These are phyloP conservation scores for Synchiropus splendidus DNA, from an alignment of 2,113 vertebrate genomes.

Conservation along the genomic window DNA sequence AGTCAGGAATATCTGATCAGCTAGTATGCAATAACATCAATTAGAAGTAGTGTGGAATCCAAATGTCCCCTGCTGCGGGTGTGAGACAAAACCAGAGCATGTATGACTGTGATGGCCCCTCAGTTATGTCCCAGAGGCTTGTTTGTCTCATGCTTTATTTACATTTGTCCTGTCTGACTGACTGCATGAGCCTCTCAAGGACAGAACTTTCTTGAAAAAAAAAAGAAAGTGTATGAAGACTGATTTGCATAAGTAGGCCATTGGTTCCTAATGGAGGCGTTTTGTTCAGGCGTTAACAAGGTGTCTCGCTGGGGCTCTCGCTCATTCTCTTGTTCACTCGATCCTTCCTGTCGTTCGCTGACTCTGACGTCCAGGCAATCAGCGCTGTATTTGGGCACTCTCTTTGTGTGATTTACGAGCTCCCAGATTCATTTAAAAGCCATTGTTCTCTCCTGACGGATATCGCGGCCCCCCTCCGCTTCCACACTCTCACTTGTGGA, in stretches of 20 bases:
- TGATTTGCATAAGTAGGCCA: slow-evolving; percentile 65
- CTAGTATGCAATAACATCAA: too few species aligned
- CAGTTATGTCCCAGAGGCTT: background rate
- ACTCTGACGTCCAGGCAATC: slow-evolving; percentile 63
- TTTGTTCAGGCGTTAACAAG: slow-evolving; percentile 70
- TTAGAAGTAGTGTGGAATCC: too few species aligned
- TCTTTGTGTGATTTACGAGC: slow-evolving; percentile 69
- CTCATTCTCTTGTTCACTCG: slow-evolving; percentile 46
- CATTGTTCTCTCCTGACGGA: slow-evolving; percentile 69
- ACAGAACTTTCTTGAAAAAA: slow-evolving; percentile 35
- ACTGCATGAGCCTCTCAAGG: slow-evolving; percentile 48
- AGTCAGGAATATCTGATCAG: too few species aligned
- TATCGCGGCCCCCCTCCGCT: slow-evolving; percentile 46
- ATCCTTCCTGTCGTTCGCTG: slow-evolving; percentile 56
- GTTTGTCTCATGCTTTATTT: slow-evolving; percentile 56
- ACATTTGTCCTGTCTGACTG: slow-evolving; percentile 45
- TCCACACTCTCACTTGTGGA: slow-evolving; percentile 35
- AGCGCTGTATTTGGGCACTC: slow-evolving; percentile 59
- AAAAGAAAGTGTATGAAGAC: slow-evolving; percentile 37
- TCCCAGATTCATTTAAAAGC: slow-evolving; percentile 71
- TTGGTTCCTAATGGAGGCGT: slow-evolving; percentile 62
- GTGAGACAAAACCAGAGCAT: too few species aligned
- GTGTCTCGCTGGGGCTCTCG: slow-evolving; percentile 60
- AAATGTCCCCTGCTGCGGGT: too few species aligned
- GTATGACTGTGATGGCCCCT: too few species aligned